Evolutionary conservation across 2,113 vertebrate genomes (phyloP).

Genomic region (Bambusicola thoracicus): DNA sequence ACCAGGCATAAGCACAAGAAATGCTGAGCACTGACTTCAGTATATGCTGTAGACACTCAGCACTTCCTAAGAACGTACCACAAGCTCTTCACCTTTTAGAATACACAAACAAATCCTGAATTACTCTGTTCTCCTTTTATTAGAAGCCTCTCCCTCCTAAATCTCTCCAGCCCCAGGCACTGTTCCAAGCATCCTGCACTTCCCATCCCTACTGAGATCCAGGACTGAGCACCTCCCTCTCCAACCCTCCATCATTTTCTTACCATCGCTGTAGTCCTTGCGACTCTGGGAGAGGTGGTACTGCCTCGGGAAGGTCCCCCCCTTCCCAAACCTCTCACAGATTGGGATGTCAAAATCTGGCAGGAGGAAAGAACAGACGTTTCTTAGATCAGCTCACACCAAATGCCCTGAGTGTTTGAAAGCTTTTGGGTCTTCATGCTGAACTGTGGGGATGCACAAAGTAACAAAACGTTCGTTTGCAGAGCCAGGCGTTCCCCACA

Average conservation of each 20-base stretch:
- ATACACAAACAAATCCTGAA: neutral
- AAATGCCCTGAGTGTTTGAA: neutral
- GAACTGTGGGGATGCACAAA: neutral
- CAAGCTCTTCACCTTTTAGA: neutral
- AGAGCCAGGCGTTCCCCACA: neutral
- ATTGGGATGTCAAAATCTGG: slow-evolving; percentile 70
- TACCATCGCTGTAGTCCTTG: slow-evolving; percentile 91
- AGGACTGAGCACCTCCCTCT: neutral
- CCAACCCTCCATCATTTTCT: neutral
- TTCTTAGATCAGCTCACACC: neutral
- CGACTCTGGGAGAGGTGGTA: slow-evolving; percentile 88
- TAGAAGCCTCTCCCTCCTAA: neutral
- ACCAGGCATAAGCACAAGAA: neutral
- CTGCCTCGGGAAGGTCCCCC: slow-evolving; percentile 90
- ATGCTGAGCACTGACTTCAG: neutral
- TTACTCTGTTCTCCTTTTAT: neutral
- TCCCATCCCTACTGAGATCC: neutral
- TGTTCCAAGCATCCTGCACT: neutral
- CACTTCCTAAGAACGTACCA: neutral
- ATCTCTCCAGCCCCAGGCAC: neutral
- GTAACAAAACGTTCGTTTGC: neutral
- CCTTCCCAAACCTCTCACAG: slow-evolving; percentile 85
- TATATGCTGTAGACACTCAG: neutral
- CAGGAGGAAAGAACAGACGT: neutral
- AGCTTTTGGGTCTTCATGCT: neutral